Percentiles rank a stretch among this genome's conserved stretches.
Conservation (phyloP, 2,888 invertebrate genomes). For the Notocelia uddmanniana region DNA sequence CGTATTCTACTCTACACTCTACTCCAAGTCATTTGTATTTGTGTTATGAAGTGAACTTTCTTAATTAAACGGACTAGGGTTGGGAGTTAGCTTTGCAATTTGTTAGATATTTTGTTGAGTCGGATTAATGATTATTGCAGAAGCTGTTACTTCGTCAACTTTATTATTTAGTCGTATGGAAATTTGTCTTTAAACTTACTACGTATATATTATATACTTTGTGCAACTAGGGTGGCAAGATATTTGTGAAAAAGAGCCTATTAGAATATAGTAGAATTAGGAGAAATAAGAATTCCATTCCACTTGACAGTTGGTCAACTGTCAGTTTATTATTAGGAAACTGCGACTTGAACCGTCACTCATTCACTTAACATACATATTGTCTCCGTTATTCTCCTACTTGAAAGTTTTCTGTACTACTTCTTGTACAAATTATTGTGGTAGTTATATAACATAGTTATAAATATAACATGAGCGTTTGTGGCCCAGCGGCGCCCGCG, state of each 20-base stretch:
- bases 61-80: conserved; percentile 19
- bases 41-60: conserved; percentile 21
- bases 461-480: no score
- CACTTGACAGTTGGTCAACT: no score
- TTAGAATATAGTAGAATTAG: no score
- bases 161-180: neutral
- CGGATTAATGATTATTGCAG: conserved; percentile 17
- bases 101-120: conserved; percentile 6
- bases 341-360: no score
- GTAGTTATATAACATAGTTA: no score
- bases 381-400: no score
- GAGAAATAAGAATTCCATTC: no score
- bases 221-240: neutral
- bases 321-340: no score
- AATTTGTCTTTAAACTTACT: neutral
- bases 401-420: no score
- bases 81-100: conserved; percentile 13
- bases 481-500: no score
- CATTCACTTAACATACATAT: no score
- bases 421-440: no score
- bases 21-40: conserved; percentile 10
- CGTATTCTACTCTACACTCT: neutral
- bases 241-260: neutral
- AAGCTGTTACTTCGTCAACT: conserved; percentile 6
- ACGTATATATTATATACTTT: neutral